Base-by-base conservation (phyloP, 2,888 invertebrate genomes). In the Pristionchus exspectatus region DNA sequence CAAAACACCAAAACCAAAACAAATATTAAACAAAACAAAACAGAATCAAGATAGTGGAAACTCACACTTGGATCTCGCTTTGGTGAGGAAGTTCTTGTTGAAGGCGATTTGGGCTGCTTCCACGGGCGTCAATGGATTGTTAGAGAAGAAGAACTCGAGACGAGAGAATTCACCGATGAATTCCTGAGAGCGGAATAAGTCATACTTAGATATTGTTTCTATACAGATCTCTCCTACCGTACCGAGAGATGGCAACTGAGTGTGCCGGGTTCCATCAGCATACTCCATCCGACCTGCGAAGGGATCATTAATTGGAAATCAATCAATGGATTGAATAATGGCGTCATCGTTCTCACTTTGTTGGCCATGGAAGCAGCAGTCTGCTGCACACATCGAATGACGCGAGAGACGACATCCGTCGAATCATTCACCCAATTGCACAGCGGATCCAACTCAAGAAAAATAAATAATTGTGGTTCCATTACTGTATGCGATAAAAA, bases 251-350 rank as follows among this genome's bases (percentile, higher is more conserved):
- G 94, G 16, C 94, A 93, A 54, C 92, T 92, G 89, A 94, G 92
- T 59, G 91, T 93, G 69, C 94, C 94, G 12, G 94, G 94, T 77
- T 94, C 93, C 16, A 94, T 91, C 7, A 94, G 91, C 59, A 94
- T 69, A 38, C 94, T 93, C 93, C 93, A 94, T 59, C 91, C 90
- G 30, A 94, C 93, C 90, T 92, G 30, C 2, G 33, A 74, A 30
- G 2, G 14, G 24, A 81, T 5, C 24, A 50, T 50, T n/a, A 24
- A 81, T 50, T 81, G 18, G 30, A 72, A 7, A n/a, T 18, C n/a
- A n/a, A n/a, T n/a, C 33, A 4, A 74, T 33, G 2, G 2, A n/a
- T 16, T 30, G 33, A 14, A 18, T 38, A 24, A 85, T 24, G 74
- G 24, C 74, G 38, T 74, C 74, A 38, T 74, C 38, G 33, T 4